Evolutionary conservation across 23 tunicate genomes (phyloP), one percentile per base, ranked within the genome.

Genomic region (Styela plicata): DNA sequence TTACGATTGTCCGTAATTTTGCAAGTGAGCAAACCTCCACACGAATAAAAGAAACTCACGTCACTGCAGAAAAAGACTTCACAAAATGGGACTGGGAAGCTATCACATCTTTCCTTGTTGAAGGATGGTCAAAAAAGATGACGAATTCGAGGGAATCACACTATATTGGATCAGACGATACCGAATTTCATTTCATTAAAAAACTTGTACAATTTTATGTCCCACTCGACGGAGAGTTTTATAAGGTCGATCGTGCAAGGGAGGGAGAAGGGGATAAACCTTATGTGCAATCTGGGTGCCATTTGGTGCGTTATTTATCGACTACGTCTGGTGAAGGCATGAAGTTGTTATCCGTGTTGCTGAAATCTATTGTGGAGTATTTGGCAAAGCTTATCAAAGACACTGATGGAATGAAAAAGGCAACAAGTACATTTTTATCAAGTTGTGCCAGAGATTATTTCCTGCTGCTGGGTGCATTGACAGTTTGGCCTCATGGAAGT

Each of bases 51-150:
- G 83, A 83, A 29, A 91, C 97, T 0, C 77, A 83, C 82, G 97
- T 91, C 3, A 33, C 86, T 13, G 71, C 87, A 0, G 69, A 82
- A 1, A 91, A 86, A 63, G 90, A 91, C 28, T 83, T 87, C 80
- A 76, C n/a, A 33, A 85, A 82, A 23, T 91, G 97, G 97, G 86
- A 91, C 69, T 91, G 97, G 97, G 87, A 82, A 7, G 90, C 85
- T 27, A 79, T 91, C 20, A 63, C 84, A 31, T 86, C 82, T 36
- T 82, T 85, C 33, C 77, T 86, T 25, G 78, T 89, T 73, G 81
- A 76, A 37, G 64, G 66, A 0, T 76, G 81, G 81, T 86, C 87
- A n/a, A 86, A 73, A 28, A 82, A 73, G 63, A 32, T 79, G 33
- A 20, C 86, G 1, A 73, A 70, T 5, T 64, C 86, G 32, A 78